Evolutionary conservation across 2,797 vertebrate genomes (phyloP).

Genomic region (Nasua narica): DNA sequence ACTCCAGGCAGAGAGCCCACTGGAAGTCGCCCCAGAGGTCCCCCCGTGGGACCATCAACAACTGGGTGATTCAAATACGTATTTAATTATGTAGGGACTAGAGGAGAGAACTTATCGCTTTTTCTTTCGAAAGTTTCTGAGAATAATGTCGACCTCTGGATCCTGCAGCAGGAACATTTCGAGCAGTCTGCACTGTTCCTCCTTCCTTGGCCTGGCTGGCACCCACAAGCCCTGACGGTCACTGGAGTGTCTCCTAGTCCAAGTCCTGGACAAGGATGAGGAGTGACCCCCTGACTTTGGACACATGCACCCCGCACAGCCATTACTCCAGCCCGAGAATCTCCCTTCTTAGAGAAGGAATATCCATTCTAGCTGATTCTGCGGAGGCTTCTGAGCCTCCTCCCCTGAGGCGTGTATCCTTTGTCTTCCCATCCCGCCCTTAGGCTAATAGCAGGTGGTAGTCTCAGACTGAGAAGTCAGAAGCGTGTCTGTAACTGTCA

Average conservation of each 20-base stretch:
- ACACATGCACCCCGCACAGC: not conserved
- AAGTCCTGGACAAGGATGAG: not conserved
- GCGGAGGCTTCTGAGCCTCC: not conserved
- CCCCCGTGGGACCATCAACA: not conserved
- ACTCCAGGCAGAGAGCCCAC: not conserved
- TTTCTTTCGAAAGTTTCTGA: constrained; percentile 50
- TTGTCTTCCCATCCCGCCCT: not conserved
- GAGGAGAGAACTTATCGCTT: not conserved
- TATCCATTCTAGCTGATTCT: not conserved
- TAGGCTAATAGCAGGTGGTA: not conserved
- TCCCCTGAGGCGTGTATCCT: too few species aligned
- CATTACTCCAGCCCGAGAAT: not conserved
- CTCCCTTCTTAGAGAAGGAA: not conserved
- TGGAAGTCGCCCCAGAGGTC: not conserved
- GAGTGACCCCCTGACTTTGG: not conserved
- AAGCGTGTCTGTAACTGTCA: not conserved
- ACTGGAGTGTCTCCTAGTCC: not conserved
- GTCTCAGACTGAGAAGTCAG: not conserved
- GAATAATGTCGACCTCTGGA: not conserved
- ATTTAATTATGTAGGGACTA: constrained; percentile 42
- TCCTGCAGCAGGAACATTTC: not conserved
- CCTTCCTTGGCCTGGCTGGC: not conserved
- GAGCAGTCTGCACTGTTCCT: not conserved
- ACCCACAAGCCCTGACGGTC: not conserved
- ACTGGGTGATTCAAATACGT: constrained; percentile 50